Conservation (phyloP, 2,888 invertebrate genomes). For the Mayetiola destructor region DNA sequence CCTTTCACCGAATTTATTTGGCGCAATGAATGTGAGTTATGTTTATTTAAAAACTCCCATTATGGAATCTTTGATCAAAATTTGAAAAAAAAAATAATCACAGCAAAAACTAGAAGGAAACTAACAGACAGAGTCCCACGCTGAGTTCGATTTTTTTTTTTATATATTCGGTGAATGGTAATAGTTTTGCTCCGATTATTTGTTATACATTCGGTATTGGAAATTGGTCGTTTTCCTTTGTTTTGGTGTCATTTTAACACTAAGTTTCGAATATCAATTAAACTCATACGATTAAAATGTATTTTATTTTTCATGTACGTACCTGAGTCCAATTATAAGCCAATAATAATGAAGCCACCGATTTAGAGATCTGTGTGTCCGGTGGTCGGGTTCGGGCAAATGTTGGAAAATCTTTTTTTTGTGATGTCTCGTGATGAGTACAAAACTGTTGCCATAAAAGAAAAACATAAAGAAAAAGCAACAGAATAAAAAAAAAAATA, state of each 20-base stretch:
- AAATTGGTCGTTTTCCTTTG: background rate
- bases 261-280: background rate
- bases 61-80: no score
- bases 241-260: background rate
- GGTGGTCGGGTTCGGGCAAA: slow-evolving; percentile 86
- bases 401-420: slow-evolving; percentile 75
- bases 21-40: no score
- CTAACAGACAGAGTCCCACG: no score
- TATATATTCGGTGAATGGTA: no score
- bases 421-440: slow-evolving; percentile 75
- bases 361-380: slow-evolving; percentile 85
- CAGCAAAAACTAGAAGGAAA: no score
- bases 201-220: background rate
- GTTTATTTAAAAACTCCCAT: no score
- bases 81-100: no score
- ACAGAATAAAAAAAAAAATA: no score
- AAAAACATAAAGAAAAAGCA: background rate
- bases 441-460: slow-evolving; percentile 55
- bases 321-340: slow-evolving; percentile 85
- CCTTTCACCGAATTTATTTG: no score
- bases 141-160: no score
- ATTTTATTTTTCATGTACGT: no score
- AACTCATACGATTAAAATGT: background rate
- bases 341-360: slow-evolving; percentile 70
- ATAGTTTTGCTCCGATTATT: no score